These are phyloP conservation scores for Melanerpes formicivorus DNA, from an alignment of 2,113 vertebrate genomes.

Conservation along the genomic window DNA sequence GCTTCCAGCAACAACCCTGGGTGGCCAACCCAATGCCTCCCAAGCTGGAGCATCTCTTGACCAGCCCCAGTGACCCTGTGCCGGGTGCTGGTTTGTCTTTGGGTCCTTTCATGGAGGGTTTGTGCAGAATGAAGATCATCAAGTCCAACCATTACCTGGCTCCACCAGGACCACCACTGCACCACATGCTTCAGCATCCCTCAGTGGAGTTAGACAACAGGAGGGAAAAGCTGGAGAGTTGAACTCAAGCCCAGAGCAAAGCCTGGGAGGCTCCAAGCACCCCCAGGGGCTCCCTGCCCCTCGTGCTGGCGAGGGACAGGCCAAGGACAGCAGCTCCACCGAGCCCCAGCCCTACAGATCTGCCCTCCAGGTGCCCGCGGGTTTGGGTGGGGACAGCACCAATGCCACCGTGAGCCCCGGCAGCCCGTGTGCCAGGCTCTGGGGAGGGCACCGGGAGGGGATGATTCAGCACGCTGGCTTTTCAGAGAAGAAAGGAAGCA, in stretches of 20 bases:
- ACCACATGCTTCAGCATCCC: too few species aligned
- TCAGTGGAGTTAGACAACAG: background rate
- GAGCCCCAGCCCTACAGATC: background rate
- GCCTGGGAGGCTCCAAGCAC: background rate
- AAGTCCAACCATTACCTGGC: too few species aligned
- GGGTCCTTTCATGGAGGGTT: background rate
- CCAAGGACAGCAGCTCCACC: rapidly evolving
- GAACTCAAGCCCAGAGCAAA: background rate
- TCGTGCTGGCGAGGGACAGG: background rate
- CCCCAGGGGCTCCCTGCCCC: rapidly evolving
- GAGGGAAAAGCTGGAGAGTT: background rate
- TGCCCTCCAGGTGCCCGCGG: rapidly evolving
- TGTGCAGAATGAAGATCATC: too few species aligned
- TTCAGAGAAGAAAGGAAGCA: constrained; percentile 48
- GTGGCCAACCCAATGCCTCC: too few species aligned
- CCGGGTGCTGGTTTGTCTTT: background rate
- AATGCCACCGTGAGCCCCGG: background rate
- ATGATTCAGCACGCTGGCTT: constrained; percentile 50
- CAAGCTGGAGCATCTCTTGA: background rate
- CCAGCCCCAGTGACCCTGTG: background rate
- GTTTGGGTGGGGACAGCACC: background rate
- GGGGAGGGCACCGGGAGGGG: background rate
- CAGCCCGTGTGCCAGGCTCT: background rate
- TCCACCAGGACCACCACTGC: too few species aligned
- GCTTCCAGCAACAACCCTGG: background rate